Evolutionary conservation across 2,113 vertebrate genomes (phyloP).

Genomic region (Progne subis): DNA sequence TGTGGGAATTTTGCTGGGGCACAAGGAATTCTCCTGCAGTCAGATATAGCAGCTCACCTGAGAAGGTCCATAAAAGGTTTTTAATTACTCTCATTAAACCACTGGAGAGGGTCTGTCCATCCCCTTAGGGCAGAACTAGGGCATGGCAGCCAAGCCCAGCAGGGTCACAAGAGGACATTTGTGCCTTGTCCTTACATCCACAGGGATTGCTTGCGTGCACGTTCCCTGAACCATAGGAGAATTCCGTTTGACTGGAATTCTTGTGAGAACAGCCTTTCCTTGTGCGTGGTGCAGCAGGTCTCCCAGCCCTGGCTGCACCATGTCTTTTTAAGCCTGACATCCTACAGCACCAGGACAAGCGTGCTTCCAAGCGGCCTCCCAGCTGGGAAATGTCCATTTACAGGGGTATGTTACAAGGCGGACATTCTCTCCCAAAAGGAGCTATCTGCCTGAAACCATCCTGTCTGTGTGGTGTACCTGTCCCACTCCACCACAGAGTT

Average conservation of each 20-base stretch:
- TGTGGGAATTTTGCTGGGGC: neutral
- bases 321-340: neutral
- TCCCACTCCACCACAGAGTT: neutral
- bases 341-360: neutral
- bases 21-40: neutral
- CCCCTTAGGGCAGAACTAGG: neutral
- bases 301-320: neutral
- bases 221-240: neutral
- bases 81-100: neutral
- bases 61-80: neutral
- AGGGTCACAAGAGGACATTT: neutral
- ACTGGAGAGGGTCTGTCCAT: neutral
- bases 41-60: neutral
- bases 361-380: neutral
- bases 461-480: neutral
- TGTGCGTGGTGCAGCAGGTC: neutral
- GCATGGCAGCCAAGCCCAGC: neutral
- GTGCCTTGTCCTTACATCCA: neutral
- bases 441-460: neutral
- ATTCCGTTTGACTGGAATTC: constrained; percentile 10
- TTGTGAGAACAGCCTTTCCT: neutral
- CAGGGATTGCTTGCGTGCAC: neutral
- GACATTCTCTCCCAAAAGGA: neutral
- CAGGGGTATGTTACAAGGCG: neutral
- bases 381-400: neutral